A percentile compares a stretch with the other conserved stretches of the same genome.
Evolutionary conservation across 2,113 vertebrate genomes (phyloP).

Genomic region (Hystrix cristata): DNA sequence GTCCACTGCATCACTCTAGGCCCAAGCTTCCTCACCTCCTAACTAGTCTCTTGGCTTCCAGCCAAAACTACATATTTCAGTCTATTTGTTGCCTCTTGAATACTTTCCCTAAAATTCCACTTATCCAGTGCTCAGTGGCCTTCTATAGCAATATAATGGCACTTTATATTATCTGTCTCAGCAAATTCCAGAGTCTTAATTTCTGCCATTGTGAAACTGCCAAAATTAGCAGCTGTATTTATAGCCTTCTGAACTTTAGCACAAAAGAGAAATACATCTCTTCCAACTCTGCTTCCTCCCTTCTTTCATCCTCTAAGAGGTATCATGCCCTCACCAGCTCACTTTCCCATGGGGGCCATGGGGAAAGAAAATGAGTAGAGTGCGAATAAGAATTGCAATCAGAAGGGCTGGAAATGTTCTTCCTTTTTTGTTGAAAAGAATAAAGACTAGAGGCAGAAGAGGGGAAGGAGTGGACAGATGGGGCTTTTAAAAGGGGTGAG

Average conservation of each 20-base stretch:
- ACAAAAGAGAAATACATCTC: not conserved
- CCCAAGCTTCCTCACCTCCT: not conserved
- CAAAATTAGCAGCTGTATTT: constrained; percentile 22
- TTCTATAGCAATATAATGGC: not conserved
- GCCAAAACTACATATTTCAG: not conserved
- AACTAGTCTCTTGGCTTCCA: not conserved
- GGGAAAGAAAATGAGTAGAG: not conserved
- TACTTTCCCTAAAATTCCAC: constrained; percentile 20
- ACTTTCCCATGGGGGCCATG: not conserved
- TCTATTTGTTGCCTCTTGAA: not conserved
- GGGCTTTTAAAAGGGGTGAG: not conserved
- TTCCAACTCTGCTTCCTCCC: not conserved
- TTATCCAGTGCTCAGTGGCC: not conserved
- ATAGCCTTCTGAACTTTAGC: not conserved
- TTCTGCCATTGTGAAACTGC: not conserved
- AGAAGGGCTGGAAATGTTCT: not conserved
- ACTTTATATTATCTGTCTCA: not conserved
- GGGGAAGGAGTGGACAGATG: not conserved
- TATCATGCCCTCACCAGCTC: not conserved
- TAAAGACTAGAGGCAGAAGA: not conserved
- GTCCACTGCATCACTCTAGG: not conserved
- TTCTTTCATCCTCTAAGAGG: not conserved
- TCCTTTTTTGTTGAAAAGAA: not conserved
- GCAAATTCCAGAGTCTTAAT: not conserved
- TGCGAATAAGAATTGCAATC: not conserved